Evolutionary conservation across 2,797 vertebrate genomes (phyloP).

Genomic region (Acipenser transmontanus): DNA sequence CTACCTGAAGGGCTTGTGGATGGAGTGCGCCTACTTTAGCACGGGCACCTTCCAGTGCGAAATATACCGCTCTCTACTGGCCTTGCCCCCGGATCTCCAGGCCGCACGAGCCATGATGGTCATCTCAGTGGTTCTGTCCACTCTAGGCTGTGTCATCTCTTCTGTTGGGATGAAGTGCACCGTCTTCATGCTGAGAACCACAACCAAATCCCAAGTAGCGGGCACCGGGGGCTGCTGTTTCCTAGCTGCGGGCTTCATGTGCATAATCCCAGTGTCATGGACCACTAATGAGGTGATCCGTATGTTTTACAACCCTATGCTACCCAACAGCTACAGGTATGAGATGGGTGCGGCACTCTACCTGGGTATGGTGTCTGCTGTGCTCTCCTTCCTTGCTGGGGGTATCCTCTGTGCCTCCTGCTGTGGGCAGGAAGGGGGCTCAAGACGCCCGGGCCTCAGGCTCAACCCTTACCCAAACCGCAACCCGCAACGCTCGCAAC

Average conservation of each 20-base stretch:
- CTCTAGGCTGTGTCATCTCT: conserved; percentile 48
- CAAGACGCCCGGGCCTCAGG: too few species aligned
- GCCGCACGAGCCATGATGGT: conserved; percentile 9
- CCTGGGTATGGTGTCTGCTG: too few species aligned
- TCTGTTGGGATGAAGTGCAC: conserved; percentile 64
- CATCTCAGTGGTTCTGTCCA: conserved; percentile 33
- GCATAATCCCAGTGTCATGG: conserved; percentile 62
- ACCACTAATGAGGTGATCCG: conserved; percentile 62
- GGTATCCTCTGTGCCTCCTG: too few species aligned
- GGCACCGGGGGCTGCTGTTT: conserved; percentile 47
- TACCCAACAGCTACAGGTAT: conserved; percentile 31
- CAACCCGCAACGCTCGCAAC: too few species aligned
- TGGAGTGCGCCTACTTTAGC: conserved; percentile 66
- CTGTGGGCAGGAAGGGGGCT: too few species aligned
- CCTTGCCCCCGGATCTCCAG: conserved; percentile 52
- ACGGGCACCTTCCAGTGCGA: conserved; percentile 70
- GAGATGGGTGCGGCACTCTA: too few species aligned
- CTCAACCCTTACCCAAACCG: too few species aligned
- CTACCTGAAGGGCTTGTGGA: conserved; percentile 69
- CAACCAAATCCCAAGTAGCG: conserved; percentile 52
- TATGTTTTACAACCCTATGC: conserved; percentile 58
- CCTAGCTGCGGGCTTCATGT: conserved; percentile 55
- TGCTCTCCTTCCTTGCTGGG: too few species aligned
- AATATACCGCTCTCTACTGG: conserved; percentile 65
- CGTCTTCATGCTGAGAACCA: conserved; percentile 53